Evolutionary conservation across 2,797 vertebrate species (phyloP), one percentile per base, ranked within the genome.

Genomic region (Lagorchestes hirsutus): DNA sequence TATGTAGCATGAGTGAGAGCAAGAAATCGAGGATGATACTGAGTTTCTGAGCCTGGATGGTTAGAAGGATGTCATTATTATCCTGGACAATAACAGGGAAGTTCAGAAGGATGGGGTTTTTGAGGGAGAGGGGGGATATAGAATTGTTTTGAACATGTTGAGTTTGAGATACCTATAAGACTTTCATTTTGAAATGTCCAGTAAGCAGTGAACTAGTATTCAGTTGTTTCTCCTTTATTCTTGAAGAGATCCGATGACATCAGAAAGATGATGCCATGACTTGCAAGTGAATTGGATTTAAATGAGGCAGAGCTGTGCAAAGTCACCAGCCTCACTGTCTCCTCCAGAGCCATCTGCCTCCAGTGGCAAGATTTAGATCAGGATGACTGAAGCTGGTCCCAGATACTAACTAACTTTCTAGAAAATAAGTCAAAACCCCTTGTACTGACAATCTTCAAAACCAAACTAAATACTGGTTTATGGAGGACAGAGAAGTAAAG

Each of bases 401-500:
- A 28, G 9, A 29, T 58, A 87, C 22, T 87, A 40, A 87, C 22
- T 87, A 40, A 3, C 31, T 10, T 54, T 96, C 50, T 54, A 22
- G 18, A 91, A 59, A 91, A n/a, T 58, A 58, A 34, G 5, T 90
- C 50, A 5, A 46, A 91, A 94, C 14, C 11, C 54, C 62, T 93
- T 62, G 3, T 92, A 27, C 13, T 92, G 52, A n/a, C 90, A 12
- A 40, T 55, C 16, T 95, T 95, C 54, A 82, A 92, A 95, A 56
- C 0, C 40, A 91, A 52, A 56, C 1, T 5, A 58, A 95, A 94
- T 54, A 11, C 5, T 59, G 54, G 54, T 90, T 55, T 90, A 54
- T 55, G 90, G 93, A 95, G n/a, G 82, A 57, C 18, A 12, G 28
- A 34, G 16, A 50, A 93, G 40, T 55, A 59, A 5, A 90, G 92